Conservation (phyloP, 2,797 vertebrate species). For the Periophthalmus magnuspinnatus region DNA sequence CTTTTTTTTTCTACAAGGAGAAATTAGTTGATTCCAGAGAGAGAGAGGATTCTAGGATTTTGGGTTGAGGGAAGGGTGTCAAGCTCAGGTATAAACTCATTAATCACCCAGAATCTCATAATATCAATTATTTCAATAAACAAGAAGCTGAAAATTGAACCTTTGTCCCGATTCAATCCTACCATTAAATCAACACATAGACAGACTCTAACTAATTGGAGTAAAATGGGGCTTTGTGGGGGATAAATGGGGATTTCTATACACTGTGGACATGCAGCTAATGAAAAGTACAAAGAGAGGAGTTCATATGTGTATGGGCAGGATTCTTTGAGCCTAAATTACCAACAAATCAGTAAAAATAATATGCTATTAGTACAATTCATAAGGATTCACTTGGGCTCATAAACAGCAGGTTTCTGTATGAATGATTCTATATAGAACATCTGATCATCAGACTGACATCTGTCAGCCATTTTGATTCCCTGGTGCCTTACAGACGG, state of each 20-base stretch:
- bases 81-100: conserved; percentile 58
- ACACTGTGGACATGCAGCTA: conserved; percentile 33
- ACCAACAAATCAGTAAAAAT: neutral
- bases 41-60: conserved; percentile 57
- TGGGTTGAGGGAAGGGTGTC: conserved; percentile 50
- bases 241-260: conserved; percentile 56
- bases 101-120: conserved; percentile 69
- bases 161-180: conserved; percentile 53
- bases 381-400: conserved; percentile 7
- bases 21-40: conserved; percentile 58
- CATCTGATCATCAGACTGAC: conserved; percentile 33
- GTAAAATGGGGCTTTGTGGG: conserved; percentile 63
- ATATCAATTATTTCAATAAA: conserved; percentile 75
- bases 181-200: conserved; percentile 54
- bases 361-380: conserved; percentile 16
- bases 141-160: conserved; percentile 60
- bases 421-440: conserved; percentile 46
- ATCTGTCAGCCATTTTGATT: conserved; percentile 55
- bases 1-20: conserved; percentile 11
- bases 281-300: conserved; percentile 16
- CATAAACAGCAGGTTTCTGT: conserved; percentile 33
- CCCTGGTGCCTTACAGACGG: conserved; percentile 39
- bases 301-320: neutral
- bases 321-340: neutral
- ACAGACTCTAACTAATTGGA: conserved; percentile 65